These are phyloP conservation scores for Henricia sp. DNA, from an alignment of 53 echinoderm and acorn worm species.

Conservation along the genomic window DNA sequence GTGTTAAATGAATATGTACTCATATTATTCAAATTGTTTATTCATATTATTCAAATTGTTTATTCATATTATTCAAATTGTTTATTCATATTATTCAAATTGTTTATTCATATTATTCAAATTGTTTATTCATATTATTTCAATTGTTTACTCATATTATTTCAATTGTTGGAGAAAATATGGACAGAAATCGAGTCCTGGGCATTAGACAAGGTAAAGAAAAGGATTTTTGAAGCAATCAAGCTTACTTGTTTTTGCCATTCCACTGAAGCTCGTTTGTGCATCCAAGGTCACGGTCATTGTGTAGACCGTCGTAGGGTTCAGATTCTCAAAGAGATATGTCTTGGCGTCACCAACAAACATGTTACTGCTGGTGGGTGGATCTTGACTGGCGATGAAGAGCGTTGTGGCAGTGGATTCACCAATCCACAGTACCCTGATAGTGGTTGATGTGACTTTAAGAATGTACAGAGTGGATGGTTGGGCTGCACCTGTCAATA, in stretches of 20 bases:
- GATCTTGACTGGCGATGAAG: background rate
- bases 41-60: too few relatives aligned
- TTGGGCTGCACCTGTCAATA: background rate
- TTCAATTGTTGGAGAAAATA: too few relatives aligned
- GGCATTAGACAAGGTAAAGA: too few relatives aligned
- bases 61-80: too few relatives aligned
- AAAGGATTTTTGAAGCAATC: too few relatives aligned
- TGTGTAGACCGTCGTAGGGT: slow-evolving; percentile 25
- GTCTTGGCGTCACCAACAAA: slow-evolving; percentile 1
- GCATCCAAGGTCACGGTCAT: background rate
- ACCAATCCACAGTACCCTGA: slow-evolving; percentile 22
- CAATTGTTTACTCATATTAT: too few relatives aligned
- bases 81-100: too few relatives aligned
- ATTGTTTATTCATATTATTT: too few relatives aligned
- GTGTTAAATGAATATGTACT: too few relatives aligned
- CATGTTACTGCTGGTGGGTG: background rate
- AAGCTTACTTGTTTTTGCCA: slow-evolving; percentile 32
- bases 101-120: too few relatives aligned
- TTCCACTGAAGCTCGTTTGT: background rate
- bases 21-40: too few relatives aligned
- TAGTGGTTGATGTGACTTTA: slow-evolving; percentile 20
- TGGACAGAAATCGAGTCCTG: too few relatives aligned
- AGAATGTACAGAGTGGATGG: background rate
- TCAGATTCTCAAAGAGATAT: background rate
- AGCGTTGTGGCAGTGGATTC: background rate